These are phyloP conservation scores for Xenops minutus DNA, from an alignment of 2,797 vertebrate genomes.

Conservation along the genomic window DNA sequence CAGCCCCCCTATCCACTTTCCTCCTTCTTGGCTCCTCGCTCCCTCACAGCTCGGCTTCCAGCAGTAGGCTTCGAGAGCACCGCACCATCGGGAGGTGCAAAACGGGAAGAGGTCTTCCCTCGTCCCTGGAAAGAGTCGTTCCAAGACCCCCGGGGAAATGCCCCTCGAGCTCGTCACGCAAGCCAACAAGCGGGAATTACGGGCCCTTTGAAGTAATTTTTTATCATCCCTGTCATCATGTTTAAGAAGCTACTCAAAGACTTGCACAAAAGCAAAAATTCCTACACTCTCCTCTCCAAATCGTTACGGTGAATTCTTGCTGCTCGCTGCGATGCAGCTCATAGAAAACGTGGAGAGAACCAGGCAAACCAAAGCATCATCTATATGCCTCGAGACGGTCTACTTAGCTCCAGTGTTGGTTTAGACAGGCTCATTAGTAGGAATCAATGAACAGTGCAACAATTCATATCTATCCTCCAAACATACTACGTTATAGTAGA, in stretches of 20 bases:
- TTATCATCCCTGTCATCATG: not conserved
- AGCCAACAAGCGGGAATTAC: not conserved
- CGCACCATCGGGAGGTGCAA: not conserved
- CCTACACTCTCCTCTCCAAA: not conserved
- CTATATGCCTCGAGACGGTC: not conserved
- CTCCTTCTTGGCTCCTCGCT: not conserved
- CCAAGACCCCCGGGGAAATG: not conserved
- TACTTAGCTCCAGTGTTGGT: not conserved
- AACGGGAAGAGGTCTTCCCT: not conserved
- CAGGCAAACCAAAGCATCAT: not conserved
- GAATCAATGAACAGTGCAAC: not conserved
- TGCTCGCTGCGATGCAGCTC: not conserved
- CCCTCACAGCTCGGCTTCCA: not conserved
- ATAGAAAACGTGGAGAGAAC: not conserved
- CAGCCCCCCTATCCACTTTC: not conserved
- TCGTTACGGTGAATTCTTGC: not conserved
- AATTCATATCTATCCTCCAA: not conserved
- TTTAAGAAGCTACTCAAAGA: not conserved
- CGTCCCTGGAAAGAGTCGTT: too few species aligned
- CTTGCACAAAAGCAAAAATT: not conserved
- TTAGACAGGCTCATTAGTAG: not conserved
- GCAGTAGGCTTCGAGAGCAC: too few species aligned
- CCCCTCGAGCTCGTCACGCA: not conserved
- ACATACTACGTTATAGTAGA: not conserved
- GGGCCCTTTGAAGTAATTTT: not conserved